Evolutionary conservation across 1,140 invertebrate species (phyloP).

Genomic region (Papilio glaucus): DNA sequence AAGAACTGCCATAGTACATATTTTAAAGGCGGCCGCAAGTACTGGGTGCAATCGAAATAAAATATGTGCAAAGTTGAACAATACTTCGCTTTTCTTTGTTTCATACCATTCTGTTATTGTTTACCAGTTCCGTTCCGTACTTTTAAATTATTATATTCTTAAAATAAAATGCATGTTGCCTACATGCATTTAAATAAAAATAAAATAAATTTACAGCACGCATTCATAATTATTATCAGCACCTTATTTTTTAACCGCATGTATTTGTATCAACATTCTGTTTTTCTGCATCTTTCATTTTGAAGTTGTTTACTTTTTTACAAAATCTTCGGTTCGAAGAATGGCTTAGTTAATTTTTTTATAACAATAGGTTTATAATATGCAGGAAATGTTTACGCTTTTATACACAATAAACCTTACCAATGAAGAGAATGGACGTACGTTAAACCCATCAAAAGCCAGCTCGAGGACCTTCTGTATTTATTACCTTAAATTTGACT

Average conservation of each 20-base stretch:
- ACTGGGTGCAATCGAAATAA: constrained; percentile 10
- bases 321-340: no score
- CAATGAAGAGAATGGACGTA: no score
- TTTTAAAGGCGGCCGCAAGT: constrained; percentile 23
- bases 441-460: background rate
- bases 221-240: no score
- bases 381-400: no score
- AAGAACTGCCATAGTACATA: constrained; percentile 14
- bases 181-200: background rate
- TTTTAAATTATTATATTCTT: constrained; percentile 10
- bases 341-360: no score
- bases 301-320: no score
- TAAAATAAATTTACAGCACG: background rate
- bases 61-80: constrained; percentile 31
- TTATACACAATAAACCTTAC: no score
- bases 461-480: background rate
- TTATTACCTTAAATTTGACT: constrained; percentile 12
- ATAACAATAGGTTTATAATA: no score
- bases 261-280: no score
- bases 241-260: no score
- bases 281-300: no score
- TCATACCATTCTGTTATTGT: constrained; percentile 3
- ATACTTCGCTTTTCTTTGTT: constrained; percentile 15
- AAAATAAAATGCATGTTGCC: background rate
- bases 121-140: background rate